Percentiles rank a stretch among this genome's conserved stretches.
Evolutionary conservation across 2,888 invertebrate genomes (phyloP).

Genomic region (Blomia tropicalis): DNA sequence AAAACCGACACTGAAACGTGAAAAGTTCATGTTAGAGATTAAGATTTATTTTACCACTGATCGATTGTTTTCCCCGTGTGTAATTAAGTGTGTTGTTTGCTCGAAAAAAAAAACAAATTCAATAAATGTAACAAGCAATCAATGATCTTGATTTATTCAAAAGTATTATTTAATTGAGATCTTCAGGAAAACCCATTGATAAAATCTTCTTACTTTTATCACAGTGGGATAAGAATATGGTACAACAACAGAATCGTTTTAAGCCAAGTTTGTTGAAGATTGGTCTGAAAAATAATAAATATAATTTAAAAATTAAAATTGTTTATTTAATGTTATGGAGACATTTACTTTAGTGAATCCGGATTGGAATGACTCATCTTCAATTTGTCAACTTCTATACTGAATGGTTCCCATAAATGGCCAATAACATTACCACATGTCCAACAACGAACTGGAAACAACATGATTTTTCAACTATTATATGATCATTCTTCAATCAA

Average conservation of each 20-base stretch:
- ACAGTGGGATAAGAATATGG: conserved; percentile 2
- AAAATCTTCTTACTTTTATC: background rate
- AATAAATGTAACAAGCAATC: too few species aligned
- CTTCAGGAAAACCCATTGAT: conserved; percentile 12
- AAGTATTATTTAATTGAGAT: background rate
- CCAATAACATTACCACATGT: conserved; percentile 14
- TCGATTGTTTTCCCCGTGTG: background rate
- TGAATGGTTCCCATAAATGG: conserved; percentile 4
- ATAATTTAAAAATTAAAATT: background rate
- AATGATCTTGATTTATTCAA: too few species aligned
- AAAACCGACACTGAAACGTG: background rate
- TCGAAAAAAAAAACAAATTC: background rate
- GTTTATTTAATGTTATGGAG: background rate
- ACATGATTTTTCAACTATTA: background rate
- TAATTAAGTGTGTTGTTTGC: background rate
- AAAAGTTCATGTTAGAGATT: too few species aligned
- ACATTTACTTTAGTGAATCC: conserved; percentile 5
- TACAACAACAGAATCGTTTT: background rate
- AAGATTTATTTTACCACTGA: too few species aligned
- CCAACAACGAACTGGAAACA: conserved; percentile 13
- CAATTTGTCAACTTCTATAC: background rate
- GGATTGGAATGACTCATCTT: background rate
- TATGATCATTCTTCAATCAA: too few species aligned
- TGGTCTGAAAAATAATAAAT: background rate
- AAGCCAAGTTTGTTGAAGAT: background rate